Conservation (phyloP, 2,888 invertebrate genomes). For the Xestia rhomboidea region DNA sequence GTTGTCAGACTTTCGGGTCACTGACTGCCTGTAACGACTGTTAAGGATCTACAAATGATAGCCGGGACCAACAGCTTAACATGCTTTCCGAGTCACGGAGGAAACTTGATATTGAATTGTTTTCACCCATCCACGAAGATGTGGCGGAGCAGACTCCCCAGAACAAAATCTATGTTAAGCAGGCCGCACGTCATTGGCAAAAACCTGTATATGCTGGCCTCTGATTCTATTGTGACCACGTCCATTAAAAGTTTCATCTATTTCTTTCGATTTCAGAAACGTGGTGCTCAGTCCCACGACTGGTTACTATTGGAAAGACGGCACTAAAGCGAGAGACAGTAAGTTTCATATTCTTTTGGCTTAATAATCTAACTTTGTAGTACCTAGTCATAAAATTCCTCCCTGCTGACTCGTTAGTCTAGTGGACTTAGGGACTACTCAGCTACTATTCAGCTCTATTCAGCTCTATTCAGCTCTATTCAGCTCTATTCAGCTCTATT, state of each 20-base stretch:
- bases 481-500: too few species aligned
- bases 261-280: constrained; percentile 47
- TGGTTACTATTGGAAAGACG: constrained; percentile 54
- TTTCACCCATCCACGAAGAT: too few species aligned
- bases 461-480: too few species aligned
- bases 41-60: too few species aligned
- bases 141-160: too few species aligned
- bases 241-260: fast-evolving
- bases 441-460: too few species aligned
- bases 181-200: neutral
- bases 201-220: neutral
- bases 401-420: neutral
- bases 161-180: neutral
- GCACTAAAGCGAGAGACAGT: constrained; percentile 55
- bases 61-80: too few species aligned
- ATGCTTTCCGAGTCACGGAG: too few species aligned
- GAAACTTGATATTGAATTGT: too few species aligned
- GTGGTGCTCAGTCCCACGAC: constrained; percentile 37
- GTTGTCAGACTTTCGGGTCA: too few species aligned
- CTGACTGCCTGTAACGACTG: too few species aligned
- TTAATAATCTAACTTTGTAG: neutral
- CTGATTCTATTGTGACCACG: neutral
- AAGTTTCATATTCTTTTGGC: constrained; percentile 13
- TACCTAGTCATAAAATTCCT: too few species aligned
- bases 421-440: neutral